Evolutionary conservation across 2,797 vertebrate genomes (phyloP).

Genomic region (Clarias fuscus): DNA sequence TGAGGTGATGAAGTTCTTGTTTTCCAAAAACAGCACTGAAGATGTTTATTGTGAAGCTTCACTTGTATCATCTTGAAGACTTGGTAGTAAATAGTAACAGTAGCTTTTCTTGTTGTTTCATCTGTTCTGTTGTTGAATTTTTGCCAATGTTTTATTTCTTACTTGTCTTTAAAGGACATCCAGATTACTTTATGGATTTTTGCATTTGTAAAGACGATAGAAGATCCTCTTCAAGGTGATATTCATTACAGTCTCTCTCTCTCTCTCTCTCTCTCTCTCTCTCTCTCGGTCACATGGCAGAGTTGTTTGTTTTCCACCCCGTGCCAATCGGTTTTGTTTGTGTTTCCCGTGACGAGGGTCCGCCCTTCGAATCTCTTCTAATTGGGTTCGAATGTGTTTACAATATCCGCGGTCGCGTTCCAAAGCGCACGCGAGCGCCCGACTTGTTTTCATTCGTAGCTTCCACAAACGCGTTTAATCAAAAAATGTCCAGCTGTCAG

Average conservation of each 20-base stretch:
- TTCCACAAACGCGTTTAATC: slow-evolving; percentile 67
- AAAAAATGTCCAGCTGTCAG: slow-evolving; percentile 76
- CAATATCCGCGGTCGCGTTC: slow-evolving; percentile 48
- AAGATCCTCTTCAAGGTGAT: background rate
- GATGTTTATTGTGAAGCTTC: too few species aligned
- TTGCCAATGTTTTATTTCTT: background rate
- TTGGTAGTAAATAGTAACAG: background rate
- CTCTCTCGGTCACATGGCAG: slow-evolving; percentile 21
- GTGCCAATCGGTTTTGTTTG: slow-evolving; percentile 19
- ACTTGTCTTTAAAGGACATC: background rate
- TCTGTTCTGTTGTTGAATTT: background rate
- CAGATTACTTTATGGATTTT: background rate
- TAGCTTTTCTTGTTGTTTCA: too few species aligned
- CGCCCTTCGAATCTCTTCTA: slow-evolving; percentile 39
- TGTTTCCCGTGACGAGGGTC: slow-evolving; percentile 31
- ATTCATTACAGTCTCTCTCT: slow-evolving; percentile 28
- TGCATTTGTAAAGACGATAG: background rate
- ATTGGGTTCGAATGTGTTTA: slow-evolving; percentile 60
- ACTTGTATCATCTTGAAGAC: too few species aligned
- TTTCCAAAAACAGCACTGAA: background rate
- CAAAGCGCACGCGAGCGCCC: slow-evolving; percentile 60
- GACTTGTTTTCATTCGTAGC: slow-evolving; percentile 71
- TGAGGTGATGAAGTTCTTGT: background rate
- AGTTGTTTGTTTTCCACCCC: background rate
- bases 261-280: background rate